These are phyloP conservation scores for Glaucopsyche alexis DNA, from an alignment of 2,888 invertebrate species.

Conservation along the genomic window DNA sequence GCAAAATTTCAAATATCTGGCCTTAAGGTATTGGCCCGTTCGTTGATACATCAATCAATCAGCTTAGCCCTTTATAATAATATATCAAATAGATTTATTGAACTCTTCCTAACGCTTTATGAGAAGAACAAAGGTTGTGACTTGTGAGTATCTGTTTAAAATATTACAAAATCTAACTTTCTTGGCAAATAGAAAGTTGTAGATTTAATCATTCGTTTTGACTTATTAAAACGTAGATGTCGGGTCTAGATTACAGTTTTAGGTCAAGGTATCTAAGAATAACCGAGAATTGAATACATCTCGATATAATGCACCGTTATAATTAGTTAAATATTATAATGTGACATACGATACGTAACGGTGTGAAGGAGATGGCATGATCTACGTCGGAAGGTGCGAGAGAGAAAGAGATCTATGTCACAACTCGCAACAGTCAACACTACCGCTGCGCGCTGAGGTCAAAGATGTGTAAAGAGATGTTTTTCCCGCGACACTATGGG, in stretches of 20 bases:
- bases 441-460: slow-evolving; percentile 61
- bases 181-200: neutral
- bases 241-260: neutral
- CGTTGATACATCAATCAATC: no score
- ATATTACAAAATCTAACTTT: neutral
- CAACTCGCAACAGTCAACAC: slow-evolving; percentile 24
- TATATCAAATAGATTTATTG: no score
- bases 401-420: slow-evolving; percentile 49
- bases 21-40: no score
- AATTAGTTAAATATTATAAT: slow-evolving; percentile 39
- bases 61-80: no score
- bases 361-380: slow-evolving; percentile 46
- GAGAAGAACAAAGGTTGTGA: no score
- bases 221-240: neutral
- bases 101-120: no score
- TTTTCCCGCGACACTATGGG: slow-evolving; percentile 20
- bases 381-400: slow-evolving; percentile 53
- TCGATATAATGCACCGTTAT: slow-evolving; percentile 38
- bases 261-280: slow-evolving; percentile 1
- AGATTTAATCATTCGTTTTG: slow-evolving; percentile 3
- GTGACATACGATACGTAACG: slow-evolving; percentile 42
- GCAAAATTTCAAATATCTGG: no score
- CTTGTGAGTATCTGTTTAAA: no score
- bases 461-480: slow-evolving; percentile 37
- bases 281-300: slow-evolving; percentile 29